phyloP scores from a whole-genome alignment of 2,797 vertebrate genomes.

The Scolopax rusticola region DNA sequence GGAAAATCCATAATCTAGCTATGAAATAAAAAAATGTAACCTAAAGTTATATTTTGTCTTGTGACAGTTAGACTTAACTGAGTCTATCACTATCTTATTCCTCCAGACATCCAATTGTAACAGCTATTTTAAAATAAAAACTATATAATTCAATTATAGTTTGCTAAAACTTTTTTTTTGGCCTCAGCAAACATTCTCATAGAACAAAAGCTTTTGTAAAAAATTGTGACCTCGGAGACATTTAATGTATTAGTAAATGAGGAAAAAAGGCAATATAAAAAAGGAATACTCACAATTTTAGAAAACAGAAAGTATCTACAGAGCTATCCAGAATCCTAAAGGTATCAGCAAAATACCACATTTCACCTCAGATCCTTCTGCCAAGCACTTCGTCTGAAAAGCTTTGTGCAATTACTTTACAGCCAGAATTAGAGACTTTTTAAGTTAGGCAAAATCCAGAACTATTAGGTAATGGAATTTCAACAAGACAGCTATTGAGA shows the following conservation, averaged over 20 bases:
- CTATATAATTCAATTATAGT: background rate
- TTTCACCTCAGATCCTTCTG: background rate
- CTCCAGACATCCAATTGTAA: background rate
- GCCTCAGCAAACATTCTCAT: background rate
- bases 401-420: background rate
- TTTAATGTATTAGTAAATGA: background rate
- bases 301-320: background rate
- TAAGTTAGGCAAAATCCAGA: background rate
- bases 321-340: background rate
- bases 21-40: background rate
- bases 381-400: background rate
- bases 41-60: constrained; percentile 6
- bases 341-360: background rate
- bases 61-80: constrained; percentile 2
- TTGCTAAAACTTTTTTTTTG: background rate
- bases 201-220: background rate
- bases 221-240: background rate
- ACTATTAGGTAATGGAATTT: background rate
- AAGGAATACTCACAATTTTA: background rate
- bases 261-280: background rate
- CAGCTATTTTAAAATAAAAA: background rate
- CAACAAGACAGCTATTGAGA: background rate
- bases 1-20: constrained; percentile 35
- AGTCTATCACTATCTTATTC: background rate
- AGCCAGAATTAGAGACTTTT: background rate